Evolutionary conservation across 2,113 vertebrate genomes (phyloP).

Genomic region (Cyphomyrus discorhynchus): DNA sequence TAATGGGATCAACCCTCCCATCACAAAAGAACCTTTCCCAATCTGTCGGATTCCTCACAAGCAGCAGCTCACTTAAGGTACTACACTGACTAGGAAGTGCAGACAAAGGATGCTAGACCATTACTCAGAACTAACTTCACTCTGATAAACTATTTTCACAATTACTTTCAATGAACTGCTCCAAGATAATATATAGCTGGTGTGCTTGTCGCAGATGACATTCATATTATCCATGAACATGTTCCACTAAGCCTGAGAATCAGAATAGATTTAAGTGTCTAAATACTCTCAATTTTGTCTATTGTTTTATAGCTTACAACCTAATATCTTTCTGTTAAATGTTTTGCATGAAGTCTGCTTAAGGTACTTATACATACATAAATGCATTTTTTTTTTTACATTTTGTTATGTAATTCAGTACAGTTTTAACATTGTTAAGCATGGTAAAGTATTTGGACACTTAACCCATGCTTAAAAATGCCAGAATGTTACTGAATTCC

Average conservation of each 20-base stretch:
- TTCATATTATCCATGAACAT: not conserved
- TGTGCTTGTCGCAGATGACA: not conserved
- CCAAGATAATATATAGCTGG: no score
- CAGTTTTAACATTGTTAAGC: not conserved
- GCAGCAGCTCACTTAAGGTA: not conserved
- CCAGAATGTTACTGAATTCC: not conserved
- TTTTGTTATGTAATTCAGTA: not conserved
- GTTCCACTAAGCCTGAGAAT: not conserved
- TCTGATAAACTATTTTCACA: not conserved
- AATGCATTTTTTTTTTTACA: not conserved
- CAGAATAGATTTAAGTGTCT: not conserved
- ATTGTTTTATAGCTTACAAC: not conserved
- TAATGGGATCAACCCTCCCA: not conserved
- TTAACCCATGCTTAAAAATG: not conserved
- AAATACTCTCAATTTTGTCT: not conserved
- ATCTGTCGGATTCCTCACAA: not conserved
- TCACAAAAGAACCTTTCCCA: not conserved
- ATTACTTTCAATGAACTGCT: not conserved
- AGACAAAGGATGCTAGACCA: not conserved
- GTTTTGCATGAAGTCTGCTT: not conserved
- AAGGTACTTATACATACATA: not conserved
- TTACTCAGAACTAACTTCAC: not conserved
- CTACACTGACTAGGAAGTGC: not conserved
- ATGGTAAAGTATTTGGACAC: not conserved
- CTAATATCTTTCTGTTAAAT: not conserved